Conservation (phyloP, 2,113 vertebrate genomes). For the Cyanistes caeruleus region DNA sequence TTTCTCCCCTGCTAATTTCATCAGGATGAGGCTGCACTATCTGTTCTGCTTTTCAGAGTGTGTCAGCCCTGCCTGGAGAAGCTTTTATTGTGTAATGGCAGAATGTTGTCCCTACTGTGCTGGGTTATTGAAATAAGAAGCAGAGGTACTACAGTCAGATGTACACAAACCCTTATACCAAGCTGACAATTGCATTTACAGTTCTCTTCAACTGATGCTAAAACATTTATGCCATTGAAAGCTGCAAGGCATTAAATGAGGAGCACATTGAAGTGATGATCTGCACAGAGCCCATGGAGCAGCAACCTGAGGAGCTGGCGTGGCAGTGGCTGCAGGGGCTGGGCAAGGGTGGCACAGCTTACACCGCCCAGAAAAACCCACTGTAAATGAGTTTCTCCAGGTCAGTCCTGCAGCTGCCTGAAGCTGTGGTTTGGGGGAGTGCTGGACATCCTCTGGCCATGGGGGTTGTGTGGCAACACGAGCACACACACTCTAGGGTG, state of each 20-base stretch:
- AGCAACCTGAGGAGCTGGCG: background rate
- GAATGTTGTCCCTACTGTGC: slow-evolving; percentile 59
- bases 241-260: slow-evolving; percentile 9
- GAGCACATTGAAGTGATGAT: background rate
- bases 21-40: slow-evolving; percentile 28
- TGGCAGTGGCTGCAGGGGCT: background rate
- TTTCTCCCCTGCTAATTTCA: slow-evolving; percentile 69
- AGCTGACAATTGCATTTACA: slow-evolving; percentile 52
- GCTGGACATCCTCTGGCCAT: background rate
- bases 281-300: background rate
- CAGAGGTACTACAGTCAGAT: slow-evolving; percentile 37
- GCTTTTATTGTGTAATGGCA: slow-evolving; percentile 52
- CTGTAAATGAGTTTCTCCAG: background rate
- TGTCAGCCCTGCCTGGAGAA: slow-evolving; percentile 52
- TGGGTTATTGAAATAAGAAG: slow-evolving; percentile 64
- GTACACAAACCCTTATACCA: background rate
- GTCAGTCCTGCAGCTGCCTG: background rate
- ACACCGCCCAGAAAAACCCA: background rate
- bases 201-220: background rate
- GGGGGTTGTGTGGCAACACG: background rate
- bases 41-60: slow-evolving; percentile 63
- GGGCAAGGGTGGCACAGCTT: background rate
- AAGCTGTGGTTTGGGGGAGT: background rate
- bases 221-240: background rate
- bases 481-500: background rate